phyloP scores from a whole-genome alignment of 2,113 vertebrate species.

The Centropus bengalensis region DNA sequence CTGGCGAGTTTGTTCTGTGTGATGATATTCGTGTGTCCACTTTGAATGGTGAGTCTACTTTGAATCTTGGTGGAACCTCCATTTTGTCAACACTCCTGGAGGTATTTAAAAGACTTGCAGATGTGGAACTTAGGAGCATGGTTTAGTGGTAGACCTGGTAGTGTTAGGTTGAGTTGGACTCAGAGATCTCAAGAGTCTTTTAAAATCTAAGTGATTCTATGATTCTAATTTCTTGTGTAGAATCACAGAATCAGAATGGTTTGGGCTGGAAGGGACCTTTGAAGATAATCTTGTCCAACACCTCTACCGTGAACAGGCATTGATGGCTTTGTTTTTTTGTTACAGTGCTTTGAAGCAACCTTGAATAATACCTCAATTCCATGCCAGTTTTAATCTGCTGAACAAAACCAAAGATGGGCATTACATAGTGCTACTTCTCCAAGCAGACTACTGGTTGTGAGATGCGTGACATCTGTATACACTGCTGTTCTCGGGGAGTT shows the following conservation, averaged over 20 bases:
- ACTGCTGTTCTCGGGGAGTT: neutral
- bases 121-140: neutral
- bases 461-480: neutral
- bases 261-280: neutral
- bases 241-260: neutral
- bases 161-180: neutral
- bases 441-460: neutral
- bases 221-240: neutral
- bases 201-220: neutral
- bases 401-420: neutral
- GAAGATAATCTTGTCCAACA: neutral
- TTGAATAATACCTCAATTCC: neutral
- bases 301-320: neutral
- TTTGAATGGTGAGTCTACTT: neutral
- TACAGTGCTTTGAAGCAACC: neutral
- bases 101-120: neutral
- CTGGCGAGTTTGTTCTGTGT: neutral
- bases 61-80: neutral
- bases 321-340: neutral
- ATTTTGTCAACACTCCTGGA: neutral
- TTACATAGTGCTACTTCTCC: neutral
- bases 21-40: neutral
- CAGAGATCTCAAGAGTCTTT: neutral
- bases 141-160: neutral
- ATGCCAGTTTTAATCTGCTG: neutral